Percentiles rank a stretch among this genome's conserved stretches.
These are phyloP conservation scores for Araneus ventricosus DNA, from an alignment of 1,140 invertebrate species.

Conservation along the genomic window DNA sequence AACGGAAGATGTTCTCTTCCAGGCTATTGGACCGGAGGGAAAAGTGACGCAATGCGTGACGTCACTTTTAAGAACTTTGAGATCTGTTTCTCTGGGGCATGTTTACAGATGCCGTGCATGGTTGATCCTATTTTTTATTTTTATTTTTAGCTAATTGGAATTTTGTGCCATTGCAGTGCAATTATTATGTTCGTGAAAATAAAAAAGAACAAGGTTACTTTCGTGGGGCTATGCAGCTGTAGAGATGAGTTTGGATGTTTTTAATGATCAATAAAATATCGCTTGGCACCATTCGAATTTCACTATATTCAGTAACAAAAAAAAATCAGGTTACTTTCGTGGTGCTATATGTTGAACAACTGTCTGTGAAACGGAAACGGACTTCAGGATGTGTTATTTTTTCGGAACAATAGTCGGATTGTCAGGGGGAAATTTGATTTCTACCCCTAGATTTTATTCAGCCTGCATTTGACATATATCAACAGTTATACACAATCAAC, in stretches of 20 bases:
- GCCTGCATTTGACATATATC: too few species aligned
- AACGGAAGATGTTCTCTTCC: conserved; percentile 62
- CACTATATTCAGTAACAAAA: neutral
- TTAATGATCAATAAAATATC: neutral
- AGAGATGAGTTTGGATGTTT: neutral
- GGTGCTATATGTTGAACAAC: neutral
- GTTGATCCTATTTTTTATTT: neutral
- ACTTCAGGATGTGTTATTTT: too few species aligned
- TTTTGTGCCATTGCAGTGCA: neutral
- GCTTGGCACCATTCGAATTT: neutral
- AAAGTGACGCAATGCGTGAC: conserved; percentile 48
- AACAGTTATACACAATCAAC: too few species aligned
- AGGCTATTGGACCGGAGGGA: conserved; percentile 49
- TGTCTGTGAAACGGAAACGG: too few species aligned
- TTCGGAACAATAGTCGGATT: too few species aligned
- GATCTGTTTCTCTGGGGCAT: conserved; percentile 65
- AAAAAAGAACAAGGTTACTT: conserved; percentile 25
- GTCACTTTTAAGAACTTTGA: neutral
- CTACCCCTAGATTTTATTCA: too few species aligned
- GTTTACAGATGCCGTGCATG: conserved; percentile 36
- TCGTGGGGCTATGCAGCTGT: neutral
- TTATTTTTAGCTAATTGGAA: neutral
- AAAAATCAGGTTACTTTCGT: neutral
- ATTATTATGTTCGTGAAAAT: neutral
- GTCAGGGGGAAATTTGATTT: too few species aligned